Base-by-base conservation (phyloP, 2,888 invertebrate species). In the Maniola hyperantus region DNA sequence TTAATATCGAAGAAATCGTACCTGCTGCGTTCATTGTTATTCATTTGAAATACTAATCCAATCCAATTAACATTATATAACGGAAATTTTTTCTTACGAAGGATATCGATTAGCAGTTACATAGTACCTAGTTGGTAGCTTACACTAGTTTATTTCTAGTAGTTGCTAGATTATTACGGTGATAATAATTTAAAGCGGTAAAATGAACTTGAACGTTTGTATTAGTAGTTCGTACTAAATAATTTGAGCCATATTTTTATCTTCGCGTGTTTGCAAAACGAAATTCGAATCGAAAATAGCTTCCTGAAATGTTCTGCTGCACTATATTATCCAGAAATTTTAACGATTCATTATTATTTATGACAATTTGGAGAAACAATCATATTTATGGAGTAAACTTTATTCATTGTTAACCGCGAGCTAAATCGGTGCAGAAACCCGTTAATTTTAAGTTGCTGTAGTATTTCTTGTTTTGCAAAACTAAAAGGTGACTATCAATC, bases 1-100 rank as follows among this genome's bases (percentile, higher is more conserved):
- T 1, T 53, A 53, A 54, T 7, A 15, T 13, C 53, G 7, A n/a
- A 34, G 15, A 54, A 54, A n/a, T 34, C 2, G n/a, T 46, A 26
- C 7, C 54, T 36, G 15, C 34, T 36, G n/a, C 33, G 34, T n/a
- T 53, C n/a, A 18, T 51, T 51, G 20, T 51, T 26, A 26, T 11
- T 50, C 20, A 20, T 11, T 8, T 33, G 6, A 33, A 6, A 54
- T 34, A 15, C 15, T 8, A 7, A 34, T 54, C n/a, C n/a, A 54
- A 34, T 54, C n/a, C n/a, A 54, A 34, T 54, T 36, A 54, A 54
- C 34, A n/a, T 34, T 34, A 34, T 54, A 34, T 15, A 34, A 54
- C 26, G 54, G 34, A 34, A n/a, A 15, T 54, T 54, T 34, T n/a
- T 54, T 15, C 15, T 54, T 34, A 54, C 8, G 13, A n/a, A 34